These are phyloP conservation scores for Leptobrachium leishanense DNA, from an alignment of 2,113 vertebrate species.

Conservation along the genomic window DNA sequence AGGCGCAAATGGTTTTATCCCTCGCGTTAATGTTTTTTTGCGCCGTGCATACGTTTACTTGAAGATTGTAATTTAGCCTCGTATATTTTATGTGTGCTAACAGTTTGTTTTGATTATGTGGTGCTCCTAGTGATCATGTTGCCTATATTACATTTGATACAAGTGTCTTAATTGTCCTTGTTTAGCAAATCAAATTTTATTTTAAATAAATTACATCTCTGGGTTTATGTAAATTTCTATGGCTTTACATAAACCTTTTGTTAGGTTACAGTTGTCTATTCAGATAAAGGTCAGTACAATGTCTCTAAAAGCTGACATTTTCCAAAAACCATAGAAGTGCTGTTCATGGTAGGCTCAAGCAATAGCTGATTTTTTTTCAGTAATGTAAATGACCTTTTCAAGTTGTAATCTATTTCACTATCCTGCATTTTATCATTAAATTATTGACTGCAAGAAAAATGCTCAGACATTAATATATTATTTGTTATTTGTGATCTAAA, in stretches of 20 bases:
- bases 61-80: too few species aligned
- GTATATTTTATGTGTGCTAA: too few species aligned
- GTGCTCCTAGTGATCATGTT: too few species aligned
- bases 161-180: too few species aligned
- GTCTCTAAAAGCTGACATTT: conserved; percentile 19
- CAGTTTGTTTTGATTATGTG: too few species aligned
- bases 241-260: conserved; percentile 28
- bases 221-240: conserved; percentile 3
- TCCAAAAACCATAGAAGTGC: not conserved
- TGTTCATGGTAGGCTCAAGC: conserved; percentile 6
- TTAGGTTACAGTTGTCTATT: conserved; percentile 32
- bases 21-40: too few species aligned
- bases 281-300: conserved; percentile 39
- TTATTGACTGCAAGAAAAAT: conserved; percentile 2
- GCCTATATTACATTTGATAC: too few species aligned
- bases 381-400: conserved; percentile 47
- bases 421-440: conserved; percentile 25
- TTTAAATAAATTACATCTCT: too few species aligned
- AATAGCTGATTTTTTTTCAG: conserved; percentile 27
- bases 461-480: conserved; percentile 11
- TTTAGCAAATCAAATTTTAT: too few species aligned
- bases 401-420: conserved; percentile 41
- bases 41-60: too few species aligned
- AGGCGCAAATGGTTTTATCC: too few species aligned
- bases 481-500: conserved; percentile 25